Evolutionary conservation across 2,888 invertebrate genomes (phyloP), one percentile per base, ranked within the genome.

Genomic region (Lochmaea crataegi): DNA sequence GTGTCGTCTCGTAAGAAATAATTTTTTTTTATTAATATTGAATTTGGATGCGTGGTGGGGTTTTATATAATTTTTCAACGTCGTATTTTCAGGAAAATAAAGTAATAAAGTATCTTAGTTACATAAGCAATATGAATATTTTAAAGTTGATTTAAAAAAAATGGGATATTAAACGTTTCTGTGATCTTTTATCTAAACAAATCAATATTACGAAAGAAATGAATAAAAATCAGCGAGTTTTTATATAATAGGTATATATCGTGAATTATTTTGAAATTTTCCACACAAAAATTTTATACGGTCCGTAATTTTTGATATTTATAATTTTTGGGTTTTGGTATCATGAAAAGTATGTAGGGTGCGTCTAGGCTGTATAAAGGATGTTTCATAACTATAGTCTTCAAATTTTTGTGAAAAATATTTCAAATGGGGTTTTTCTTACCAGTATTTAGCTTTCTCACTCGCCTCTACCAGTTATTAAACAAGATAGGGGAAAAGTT

Each of bases 1-100:
- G 86, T 79, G 79, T 82, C 65, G 71, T 86, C 76, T 84, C 85
- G 45, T 85, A 85, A 72, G 16, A 26, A 12, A 22, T 14, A 14
- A 0, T 2, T 16, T n/a, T 16, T 10, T 53, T 53, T 53, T 1
- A 18, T 53, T 53, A n/a, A 51, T 16, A n/a, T 51, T n/a, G 51
- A 51, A 51, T 45, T 14, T 45, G 45, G 14, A 14, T 38, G 32
- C 32, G 32, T 38, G 32, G 5, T 32, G 32, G n/a, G n/a, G 11
- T 48, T 14, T 51, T 51, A 51, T 51, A 14, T n/a, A 48, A 48
- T 48, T 48, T 48, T 48, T 42, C 0, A 42, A 42, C 11, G 42
- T 42, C 26, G 26, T 26, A 32, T 32, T 38, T 38, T 38, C 32
- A 38, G 32, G 32, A 38, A 38, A 38, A 38, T 38, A 9, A 38